Base-by-base conservation (phyloP, 1,140 invertebrate genomes). In the Carposina sasakii region DNA sequence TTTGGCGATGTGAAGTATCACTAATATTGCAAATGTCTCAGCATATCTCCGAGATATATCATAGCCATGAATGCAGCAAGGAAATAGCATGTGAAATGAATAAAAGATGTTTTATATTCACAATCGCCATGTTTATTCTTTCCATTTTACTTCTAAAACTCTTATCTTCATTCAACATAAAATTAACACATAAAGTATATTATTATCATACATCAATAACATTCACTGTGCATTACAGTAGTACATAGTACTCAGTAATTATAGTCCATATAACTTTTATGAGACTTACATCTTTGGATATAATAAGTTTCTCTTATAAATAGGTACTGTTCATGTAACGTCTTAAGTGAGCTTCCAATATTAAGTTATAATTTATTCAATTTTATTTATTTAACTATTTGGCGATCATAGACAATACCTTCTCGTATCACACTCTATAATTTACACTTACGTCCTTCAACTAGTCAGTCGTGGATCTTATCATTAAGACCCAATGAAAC, bases 401-500 rank as follows among this genome's bases (percentile, higher is more conserved):
- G 79, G 79, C 79, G 79, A 83, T 76, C 72, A 74, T 75, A 79
- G 53, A 69, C 68, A 68, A 76, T 77, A 78, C 67, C 72, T 57
- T 70, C 71, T 75, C 69, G 62, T 78, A 75, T 79, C 68, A 76
- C 74, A 64, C n/a, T n/a, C 73, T 63, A 67, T 74, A 76, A 71
- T 75, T 71, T 83, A 79, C 69, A 74, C 61, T 76, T 74, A 77
- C 65, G 65, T 69, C 67, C 64, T 72, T 77, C 74, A 77, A 69
- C 79, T 83, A 83, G 74, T 81, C 79, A 83, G 79, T 83, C 79
- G 72, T 60, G 70, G 77, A 77, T 56, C 72, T 40, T 64, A 53
- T 58, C 65, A 53, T 57, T 54, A 40, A 70, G 77, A 73, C 69
- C 77, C 79, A 75, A 63, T 71, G 62, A 74, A 74, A 71, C 76